A percentile compares a stretch with the other conserved stretches of the same genome.
Conservation (phyloP, 1,140 invertebrate genomes). For the Aphaenogaster floridana region DNA sequence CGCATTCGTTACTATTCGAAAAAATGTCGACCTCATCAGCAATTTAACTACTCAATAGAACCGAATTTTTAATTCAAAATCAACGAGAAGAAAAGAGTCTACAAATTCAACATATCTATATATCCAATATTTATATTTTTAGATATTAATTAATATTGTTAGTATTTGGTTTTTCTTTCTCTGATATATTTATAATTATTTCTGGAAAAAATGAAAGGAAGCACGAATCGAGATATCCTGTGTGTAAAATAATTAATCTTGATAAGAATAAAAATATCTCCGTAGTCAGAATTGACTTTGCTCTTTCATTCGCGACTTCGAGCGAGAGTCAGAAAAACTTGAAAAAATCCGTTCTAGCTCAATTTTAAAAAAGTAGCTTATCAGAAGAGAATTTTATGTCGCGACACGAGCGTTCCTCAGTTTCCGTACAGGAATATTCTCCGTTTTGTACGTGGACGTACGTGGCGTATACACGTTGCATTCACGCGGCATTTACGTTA, state of each 20-base stretch:
- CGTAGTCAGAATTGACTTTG: not conserved
- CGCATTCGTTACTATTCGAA: conserved; percentile 3
- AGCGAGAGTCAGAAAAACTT: not conserved
- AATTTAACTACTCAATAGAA: not conserved
- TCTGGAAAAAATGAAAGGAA: not conserved
- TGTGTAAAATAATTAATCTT: not conserved
- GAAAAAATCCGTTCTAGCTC: not conserved
- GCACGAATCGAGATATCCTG: not conserved
- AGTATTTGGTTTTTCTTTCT: not conserved
- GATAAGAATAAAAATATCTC: not conserved
- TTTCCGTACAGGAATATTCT: not conserved
- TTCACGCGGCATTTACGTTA: conserved; percentile 38
- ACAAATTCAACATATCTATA: not conserved
- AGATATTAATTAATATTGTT: not conserved
- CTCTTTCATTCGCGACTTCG: no score
- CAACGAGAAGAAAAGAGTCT: not conserved
- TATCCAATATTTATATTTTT: no score
- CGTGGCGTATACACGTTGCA: not conserved
- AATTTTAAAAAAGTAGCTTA: conserved; percentile 8
- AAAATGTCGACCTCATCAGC: not conserved
- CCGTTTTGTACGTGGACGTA: not conserved
- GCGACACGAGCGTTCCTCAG: not conserved
- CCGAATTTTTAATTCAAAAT: conserved; percentile 1
- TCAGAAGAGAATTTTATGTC: not conserved
- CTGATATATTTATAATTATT: not conserved